These are phyloP conservation scores for Mandrillus leucophaeus DNA, from an alignment of 2,113 vertebrate genomes.

Conservation along the genomic window DNA sequence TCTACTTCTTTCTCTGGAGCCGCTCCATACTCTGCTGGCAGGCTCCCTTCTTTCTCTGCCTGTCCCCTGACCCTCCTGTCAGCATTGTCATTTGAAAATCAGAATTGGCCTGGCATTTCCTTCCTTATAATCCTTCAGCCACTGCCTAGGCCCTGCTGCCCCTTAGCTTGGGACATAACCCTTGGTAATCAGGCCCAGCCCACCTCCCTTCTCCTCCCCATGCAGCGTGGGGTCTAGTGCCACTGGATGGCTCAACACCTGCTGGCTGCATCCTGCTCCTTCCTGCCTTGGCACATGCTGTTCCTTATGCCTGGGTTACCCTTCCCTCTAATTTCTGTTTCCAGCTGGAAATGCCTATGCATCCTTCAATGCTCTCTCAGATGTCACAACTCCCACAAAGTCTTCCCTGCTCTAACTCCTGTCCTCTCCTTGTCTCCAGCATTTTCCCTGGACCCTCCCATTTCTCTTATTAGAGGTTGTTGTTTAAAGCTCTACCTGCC, in stretches of 20 bases:
- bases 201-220: fast-evolving
- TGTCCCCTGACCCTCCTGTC: too few species aligned
- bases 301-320: background rate
- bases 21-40: fast-evolving
- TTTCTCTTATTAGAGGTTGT: background rate
- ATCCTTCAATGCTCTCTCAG: background rate
- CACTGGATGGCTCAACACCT: fast-evolving
- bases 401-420: background rate
- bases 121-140: background rate
- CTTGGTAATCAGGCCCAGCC: background rate
- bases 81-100: background rate
- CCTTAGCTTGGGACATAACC: background rate
- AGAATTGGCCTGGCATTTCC: background rate
- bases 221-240: background rate
- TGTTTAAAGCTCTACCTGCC: background rate
- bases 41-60: background rate
- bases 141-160: background rate
- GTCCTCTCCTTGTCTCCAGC: background rate
- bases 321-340: background rate
- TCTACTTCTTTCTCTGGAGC: background rate
- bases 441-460: background rate
- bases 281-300: background rate
- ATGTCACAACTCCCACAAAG: background rate
- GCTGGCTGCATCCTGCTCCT: background rate
- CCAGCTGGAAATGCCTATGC: background rate